phyloP scores from a whole-genome alignment of 2,113 vertebrate genomes.

The Psilopsiagon aymara region DNA sequence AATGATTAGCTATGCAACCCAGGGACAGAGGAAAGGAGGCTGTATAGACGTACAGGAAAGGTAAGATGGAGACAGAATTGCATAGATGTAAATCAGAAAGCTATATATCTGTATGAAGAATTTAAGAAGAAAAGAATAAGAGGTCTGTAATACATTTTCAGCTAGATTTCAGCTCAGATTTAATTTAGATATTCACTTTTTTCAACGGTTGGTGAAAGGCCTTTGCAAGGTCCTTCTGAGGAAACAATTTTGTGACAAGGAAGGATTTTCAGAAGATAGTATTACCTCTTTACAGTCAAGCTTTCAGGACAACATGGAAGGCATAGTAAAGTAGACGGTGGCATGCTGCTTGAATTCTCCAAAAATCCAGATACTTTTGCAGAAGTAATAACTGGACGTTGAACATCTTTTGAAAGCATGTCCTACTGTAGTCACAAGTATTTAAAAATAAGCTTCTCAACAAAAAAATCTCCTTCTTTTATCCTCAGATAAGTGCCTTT shows the following conservation, averaged over 20 bases:
- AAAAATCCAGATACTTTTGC: neutral
- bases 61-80: neutral
- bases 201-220: neutral
- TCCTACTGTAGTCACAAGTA: neutral
- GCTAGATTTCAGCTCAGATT: neutral
- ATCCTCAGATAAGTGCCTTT: neutral
- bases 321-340: neutral
- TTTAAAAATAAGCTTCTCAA: neutral
- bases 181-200: neutral
- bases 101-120: neutral
- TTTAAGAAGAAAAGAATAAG: neutral
- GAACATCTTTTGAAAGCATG: neutral
- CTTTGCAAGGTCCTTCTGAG: neutral
- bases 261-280: neutral
- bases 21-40: neutral
- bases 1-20: neutral
- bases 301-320: neutral
- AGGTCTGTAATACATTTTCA: neutral
- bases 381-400: neutral
- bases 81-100: neutral
- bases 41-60: neutral
- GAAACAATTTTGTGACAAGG: neutral
- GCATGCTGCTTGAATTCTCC: neutral
- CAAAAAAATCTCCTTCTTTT: neutral
- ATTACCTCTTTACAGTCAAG: neutral